These are phyloP conservation scores for Drosophila jambulina DNA, from an alignment of 1,140 invertebrate species.

Conservation along the genomic window DNA sequence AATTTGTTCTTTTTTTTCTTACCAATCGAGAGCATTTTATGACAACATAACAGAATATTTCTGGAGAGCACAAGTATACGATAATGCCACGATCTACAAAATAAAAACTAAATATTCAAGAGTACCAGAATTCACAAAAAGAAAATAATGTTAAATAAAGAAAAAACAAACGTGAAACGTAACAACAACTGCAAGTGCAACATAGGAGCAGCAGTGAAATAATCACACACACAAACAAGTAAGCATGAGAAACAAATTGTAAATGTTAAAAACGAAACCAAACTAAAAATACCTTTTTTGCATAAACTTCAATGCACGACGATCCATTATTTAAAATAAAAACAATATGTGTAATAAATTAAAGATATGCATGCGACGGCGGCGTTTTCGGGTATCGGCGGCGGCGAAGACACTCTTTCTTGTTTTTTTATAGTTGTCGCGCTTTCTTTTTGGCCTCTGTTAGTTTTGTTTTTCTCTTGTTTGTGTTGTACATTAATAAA, in stretches of 20 bases:
- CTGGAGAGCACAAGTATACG: not conserved
- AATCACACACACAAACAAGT: constrained; percentile 1
- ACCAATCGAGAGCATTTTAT: constrained; percentile 29
- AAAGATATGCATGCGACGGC: constrained; percentile 81
- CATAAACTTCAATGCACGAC: constrained; percentile 85
- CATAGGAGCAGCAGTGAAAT: constrained; percentile 6
- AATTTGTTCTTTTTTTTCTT: constrained; percentile 36
- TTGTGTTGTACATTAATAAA: constrained; percentile 60
- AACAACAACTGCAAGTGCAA: constrained; percentile 15
- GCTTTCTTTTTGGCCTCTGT: constrained; percentile 44
- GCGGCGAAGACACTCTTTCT: constrained; percentile 47
- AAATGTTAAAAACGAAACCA: constrained; percentile 51
- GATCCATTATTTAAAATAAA: constrained; percentile 85
- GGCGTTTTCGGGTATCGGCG: constrained; percentile 48
- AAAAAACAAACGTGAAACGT: not conserved
- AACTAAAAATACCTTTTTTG: constrained; percentile 83
- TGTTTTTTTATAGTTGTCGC: constrained; percentile 67
- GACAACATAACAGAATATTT: constrained; percentile 26
- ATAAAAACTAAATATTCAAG: constrained; percentile 10
- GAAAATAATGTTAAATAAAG: not conserved
- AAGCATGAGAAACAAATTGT: constrained; percentile 18
- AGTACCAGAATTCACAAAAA: not conserved
- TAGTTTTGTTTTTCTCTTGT: constrained; percentile 19
- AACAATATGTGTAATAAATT: constrained; percentile 82
- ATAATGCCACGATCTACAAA: constrained; percentile 3